These are phyloP conservation scores for Lerema accius DNA, from an alignment of 1,140 invertebrate species.

Conservation along the genomic window DNA sequence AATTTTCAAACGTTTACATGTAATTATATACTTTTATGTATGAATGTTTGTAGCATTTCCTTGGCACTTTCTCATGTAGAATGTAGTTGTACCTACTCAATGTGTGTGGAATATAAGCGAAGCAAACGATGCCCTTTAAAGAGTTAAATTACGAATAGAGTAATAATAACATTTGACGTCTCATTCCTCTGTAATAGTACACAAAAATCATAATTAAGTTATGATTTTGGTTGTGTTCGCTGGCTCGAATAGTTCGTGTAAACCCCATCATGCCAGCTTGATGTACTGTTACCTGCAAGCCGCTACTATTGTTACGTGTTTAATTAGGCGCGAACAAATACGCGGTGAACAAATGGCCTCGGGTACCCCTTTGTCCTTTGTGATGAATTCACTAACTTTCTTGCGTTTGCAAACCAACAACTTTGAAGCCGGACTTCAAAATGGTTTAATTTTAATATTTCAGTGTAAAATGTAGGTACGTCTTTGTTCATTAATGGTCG, in stretches of 20 bases:
- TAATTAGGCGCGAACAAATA: conserved; percentile 79
- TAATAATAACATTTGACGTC: no score
- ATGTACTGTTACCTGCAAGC: conserved; percentile 45
- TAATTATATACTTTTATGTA: no score
- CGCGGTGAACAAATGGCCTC: conserved; percentile 70
- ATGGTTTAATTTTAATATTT: conserved; percentile 70
- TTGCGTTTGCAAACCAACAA: conserved; percentile 61
- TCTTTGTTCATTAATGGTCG: conserved; percentile 48
- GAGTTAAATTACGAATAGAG: no score
- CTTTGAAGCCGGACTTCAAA: conserved; percentile 61
- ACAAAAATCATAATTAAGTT: not conserved
- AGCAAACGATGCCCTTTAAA: no score
- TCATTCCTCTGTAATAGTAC: no score
- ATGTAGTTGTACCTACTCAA: no score
- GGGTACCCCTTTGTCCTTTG: conserved; percentile 74
- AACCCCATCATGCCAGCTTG: conserved; percentile 50
- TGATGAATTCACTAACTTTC: conserved; percentile 73
- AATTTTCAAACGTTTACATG: no score
- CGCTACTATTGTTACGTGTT: conserved; percentile 63
- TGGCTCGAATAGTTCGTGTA: conserved; percentile 20
- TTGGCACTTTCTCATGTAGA: no score
- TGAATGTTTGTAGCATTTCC: no score
- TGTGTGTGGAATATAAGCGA: no score
- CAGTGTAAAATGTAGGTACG: conserved; percentile 48
- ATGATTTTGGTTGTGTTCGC: conserved; percentile 7